Evolutionary conservation across 2,888 invertebrate species (phyloP).

Genomic region (Plebejus anna): DNA sequence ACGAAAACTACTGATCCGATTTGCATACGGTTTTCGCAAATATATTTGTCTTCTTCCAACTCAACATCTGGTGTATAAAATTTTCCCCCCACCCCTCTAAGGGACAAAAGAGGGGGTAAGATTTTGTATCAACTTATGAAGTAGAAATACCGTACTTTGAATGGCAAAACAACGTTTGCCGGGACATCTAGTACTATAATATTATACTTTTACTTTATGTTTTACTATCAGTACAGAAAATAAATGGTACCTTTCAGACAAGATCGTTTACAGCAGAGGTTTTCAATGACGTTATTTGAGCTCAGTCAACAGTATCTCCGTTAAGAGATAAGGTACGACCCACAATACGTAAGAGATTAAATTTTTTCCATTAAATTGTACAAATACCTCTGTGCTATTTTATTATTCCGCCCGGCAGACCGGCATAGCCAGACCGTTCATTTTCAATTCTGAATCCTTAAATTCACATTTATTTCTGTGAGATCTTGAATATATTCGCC

Average conservation of each 20-base stretch:
- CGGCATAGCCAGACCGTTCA: constrained; percentile 20
- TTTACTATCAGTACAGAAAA: neutral
- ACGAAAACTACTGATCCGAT: no score
- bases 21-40: no score
- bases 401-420: constrained; percentile 22
- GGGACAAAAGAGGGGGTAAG: no score
- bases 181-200: no score
- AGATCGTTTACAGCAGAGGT: neutral
- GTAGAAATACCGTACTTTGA: no score
- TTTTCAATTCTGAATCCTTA: constrained; percentile 26
- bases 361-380: constrained; percentile 27
- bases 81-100: no score
- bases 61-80: no score
- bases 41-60: no score
- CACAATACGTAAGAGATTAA: constrained; percentile 17
- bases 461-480: constrained; percentile 23
- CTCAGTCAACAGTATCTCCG: neutral
- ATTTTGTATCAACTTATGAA: no score
- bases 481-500: constrained; percentile 13
- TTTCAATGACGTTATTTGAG: neutral
- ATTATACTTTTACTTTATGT: no score
- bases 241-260: neutral
- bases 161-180: no score
- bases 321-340: neutral
- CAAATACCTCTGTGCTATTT: constrained; percentile 23